phyloP scores from a whole-genome alignment of 1,140 invertebrate species.

The Drosophila setifemur region DNA sequence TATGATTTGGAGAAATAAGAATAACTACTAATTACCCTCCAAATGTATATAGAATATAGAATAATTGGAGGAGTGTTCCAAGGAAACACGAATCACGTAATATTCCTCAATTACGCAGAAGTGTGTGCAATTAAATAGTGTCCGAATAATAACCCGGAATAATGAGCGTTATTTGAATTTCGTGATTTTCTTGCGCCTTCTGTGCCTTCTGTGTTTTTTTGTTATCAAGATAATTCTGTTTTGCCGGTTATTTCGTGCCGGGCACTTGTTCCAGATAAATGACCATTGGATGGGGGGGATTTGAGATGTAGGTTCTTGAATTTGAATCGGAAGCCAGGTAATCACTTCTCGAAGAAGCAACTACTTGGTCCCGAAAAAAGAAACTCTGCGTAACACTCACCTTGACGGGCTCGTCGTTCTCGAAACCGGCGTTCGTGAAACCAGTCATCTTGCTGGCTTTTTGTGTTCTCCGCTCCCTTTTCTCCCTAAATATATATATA shows the following conservation, averaged over 20 bases:
- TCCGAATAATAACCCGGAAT: slow-evolving; percentile 10
- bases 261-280: slow-evolving; percentile 21
- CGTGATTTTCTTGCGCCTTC: slow-evolving; percentile 1
- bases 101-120: not conserved
- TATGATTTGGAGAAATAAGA: too few species aligned
- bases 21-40: too few species aligned
- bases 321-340: slow-evolving; percentile 2
- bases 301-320: slow-evolving; percentile 1
- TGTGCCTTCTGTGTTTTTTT: not conserved
- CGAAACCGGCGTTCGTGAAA: slow-evolving; percentile 76
- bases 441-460: slow-evolving; percentile 76
- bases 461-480: slow-evolving; percentile 12
- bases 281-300: slow-evolving; percentile 1
- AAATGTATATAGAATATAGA: too few species aligned
- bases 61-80: too few species aligned
- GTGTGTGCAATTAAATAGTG: not conserved
- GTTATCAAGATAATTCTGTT: not conserved
- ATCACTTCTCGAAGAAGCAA: not conserved
- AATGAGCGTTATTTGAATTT: slow-evolving; percentile 10
- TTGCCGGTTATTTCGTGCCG: slow-evolving; percentile 28
- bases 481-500: not conserved
- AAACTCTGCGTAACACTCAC: slow-evolving; percentile 43
- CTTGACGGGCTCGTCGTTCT: slow-evolving; percentile 81
- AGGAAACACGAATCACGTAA: too few species aligned
- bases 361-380: slow-evolving; percentile 17